Percentiles rank a stretch among this genome's conserved stretches.
These are phyloP conservation scores for Zonotrichia leucophrys DNA, from an alignment of 2,113 vertebrate genomes.

Conservation along the genomic window DNA sequence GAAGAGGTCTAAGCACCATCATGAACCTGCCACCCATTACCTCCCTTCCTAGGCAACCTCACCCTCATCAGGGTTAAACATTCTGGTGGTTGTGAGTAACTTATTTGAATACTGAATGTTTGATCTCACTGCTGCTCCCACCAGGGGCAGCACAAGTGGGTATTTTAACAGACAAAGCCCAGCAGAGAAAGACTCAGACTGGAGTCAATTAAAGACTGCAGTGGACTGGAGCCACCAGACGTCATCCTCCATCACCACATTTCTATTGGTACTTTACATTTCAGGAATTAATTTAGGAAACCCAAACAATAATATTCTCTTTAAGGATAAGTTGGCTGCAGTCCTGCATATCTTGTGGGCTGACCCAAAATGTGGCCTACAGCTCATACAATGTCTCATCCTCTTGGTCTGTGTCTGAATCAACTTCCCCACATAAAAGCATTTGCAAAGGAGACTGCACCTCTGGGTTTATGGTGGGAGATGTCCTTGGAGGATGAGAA, in stretches of 20 bases:
- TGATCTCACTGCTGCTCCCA: neutral
- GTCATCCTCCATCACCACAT: neutral
- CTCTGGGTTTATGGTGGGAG: neutral
- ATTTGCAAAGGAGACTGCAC: neutral
- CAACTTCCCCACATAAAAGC: conserved; percentile 3
- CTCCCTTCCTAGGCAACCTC: neutral
- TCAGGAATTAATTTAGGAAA: conserved; percentile 36
- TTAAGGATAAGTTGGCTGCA: neutral
- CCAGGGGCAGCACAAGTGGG: neutral
- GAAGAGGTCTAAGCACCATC: neutral
- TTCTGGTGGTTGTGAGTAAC: neutral
- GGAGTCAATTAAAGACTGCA: neutral
- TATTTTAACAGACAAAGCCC: neutral
- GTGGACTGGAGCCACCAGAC: neutral
- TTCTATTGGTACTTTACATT: neutral
- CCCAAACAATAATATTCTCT: neutral
- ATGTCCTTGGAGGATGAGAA: neutral
- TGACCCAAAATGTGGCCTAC: neutral
- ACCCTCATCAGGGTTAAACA: neutral
- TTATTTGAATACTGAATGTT: neutral
- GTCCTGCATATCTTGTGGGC: neutral
- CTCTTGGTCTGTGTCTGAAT: neutral
- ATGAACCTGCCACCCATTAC: neutral
- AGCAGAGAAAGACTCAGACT: neutral
- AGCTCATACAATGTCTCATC: neutral